A percentile compares a stretch with the other conserved stretches of the same genome.
These are phyloP conservation scores for Seira sanloemensis DNA, from an alignment of 2,888 invertebrate species.

Conservation along the genomic window DNA sequence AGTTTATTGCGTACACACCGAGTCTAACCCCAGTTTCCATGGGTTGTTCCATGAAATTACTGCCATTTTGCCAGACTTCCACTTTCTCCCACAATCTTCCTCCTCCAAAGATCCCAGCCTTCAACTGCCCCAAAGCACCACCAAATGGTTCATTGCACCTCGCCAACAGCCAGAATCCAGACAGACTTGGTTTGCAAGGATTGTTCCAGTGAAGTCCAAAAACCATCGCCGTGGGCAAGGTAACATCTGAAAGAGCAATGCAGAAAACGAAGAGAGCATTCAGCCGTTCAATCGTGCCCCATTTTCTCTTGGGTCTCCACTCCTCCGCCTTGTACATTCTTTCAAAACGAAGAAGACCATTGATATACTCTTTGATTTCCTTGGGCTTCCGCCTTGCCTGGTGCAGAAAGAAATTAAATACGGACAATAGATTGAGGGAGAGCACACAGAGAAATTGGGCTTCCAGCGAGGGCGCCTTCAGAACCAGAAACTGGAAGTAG, in stretches of 20 bases:
- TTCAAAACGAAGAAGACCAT: neutral
- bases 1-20: neutral
- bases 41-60: neutral
- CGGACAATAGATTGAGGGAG: neutral
- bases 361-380: neutral
- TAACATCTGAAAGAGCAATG: neutral
- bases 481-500: neutral
- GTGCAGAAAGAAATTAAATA: neutral
- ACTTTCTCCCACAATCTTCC: neutral
- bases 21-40: neutral
- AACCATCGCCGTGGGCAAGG: neutral
- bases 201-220: neutral
- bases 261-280: neutral
- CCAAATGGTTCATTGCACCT: neutral
- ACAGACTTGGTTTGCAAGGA: neutral
- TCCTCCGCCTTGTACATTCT: neutral
- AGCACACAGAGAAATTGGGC: neutral
- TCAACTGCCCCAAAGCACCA: neutral
- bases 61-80: neutral
- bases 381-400: neutral
- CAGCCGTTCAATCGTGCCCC: neutral
- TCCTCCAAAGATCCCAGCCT: neutral
- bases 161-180: neutral
- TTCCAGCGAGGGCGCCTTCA: neutral
- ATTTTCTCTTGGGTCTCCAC: neutral